Evolutionary conservation across 1,140 invertebrate species (phyloP).

Genomic region (Lasaia peninsularis): DNA sequence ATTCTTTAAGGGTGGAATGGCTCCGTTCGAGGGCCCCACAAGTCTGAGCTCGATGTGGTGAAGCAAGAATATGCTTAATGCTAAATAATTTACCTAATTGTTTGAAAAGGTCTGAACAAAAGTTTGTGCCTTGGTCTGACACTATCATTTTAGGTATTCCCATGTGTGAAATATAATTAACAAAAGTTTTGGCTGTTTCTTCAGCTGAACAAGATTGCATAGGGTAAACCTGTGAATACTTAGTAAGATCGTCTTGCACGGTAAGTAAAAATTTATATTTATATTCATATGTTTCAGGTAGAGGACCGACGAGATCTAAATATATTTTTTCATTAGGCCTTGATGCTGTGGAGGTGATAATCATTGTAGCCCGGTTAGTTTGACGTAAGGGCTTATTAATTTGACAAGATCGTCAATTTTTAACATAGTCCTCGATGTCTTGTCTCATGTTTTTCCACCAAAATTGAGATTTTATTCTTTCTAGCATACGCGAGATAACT

Average conservation of each 20-base stretch:
- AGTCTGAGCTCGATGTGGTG: neutral
- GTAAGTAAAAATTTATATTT: constrained; percentile 17
- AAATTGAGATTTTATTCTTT: constrained; percentile 31
- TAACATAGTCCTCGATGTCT: constrained; percentile 43
- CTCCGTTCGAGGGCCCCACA: constrained; percentile 42
- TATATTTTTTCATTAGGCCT: constrained; percentile 7
- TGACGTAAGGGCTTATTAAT: constrained; percentile 33
- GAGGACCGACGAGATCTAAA: constrained; percentile 8
- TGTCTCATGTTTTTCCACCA: constrained; percentile 45
- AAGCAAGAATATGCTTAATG: neutral
- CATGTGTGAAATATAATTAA: constrained; percentile 7
- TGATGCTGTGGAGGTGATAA: constrained; percentile 6
- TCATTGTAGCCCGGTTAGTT: constrained; percentile 7
- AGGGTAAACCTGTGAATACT: constrained; percentile 17
- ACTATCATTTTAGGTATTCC: constrained; percentile 14
- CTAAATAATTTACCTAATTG: neutral
- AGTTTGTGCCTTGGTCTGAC: constrained; percentile 2
- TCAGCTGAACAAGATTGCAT: constrained; percentile 12
- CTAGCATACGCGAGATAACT: constrained; percentile 20
- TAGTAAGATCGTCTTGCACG: constrained; percentile 20
- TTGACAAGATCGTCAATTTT: constrained; percentile 42
- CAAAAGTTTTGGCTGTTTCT: neutral
- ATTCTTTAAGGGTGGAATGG: constrained; percentile 56
- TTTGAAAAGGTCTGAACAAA: neutral
- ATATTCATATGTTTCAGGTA: constrained; percentile 12